Evolutionary conservation across 2,888 invertebrate species (phyloP), one percentile per base, ranked within the genome.

Genomic region (Boloria euphrosyne): DNA sequence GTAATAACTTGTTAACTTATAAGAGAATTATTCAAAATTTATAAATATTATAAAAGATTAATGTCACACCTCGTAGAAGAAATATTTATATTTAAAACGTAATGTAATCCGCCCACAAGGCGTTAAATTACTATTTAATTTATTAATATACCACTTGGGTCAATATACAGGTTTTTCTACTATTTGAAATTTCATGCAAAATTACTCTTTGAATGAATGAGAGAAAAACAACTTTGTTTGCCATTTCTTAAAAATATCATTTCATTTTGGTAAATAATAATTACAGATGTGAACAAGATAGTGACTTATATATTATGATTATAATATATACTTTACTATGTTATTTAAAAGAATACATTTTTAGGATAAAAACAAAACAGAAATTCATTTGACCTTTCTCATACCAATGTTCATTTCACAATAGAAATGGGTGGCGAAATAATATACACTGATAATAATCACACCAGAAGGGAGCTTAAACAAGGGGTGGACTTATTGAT

Each of bases 381-480:
- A 57, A 57, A 13, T 22, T 14, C n/a, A 22, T 46, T 14, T 5
- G 46, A 57, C n/a, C n/a, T 57, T 57, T 57, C 31, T 38, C 17
- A 64, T 58, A 58, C 18, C 31, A 65, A 64, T 64, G 38, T 64
- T 59, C 49, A 49, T 58, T 49, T 47, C 76, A 76, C 73, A 71
- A 74, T 78, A 81, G 78, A 85, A 83, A 79, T 80, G 78, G 76
- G 77, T 77, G 77, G 77, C 71, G 76, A 79, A 80, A 79, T 76
- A 82, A 84, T 82, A 77, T 77, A 77, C 31, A 38, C 75, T 78
- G 75, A 71, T 73, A 71, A 70, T 78, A 68, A 71, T 68, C 54
- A 65, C 44, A 80, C 78, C 71, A 81, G 65, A 60, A 62, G 65
- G 59, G 61, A 65, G 59, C 61, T 54, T 43, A 53, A 68, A 53